phyloP scores from a whole-genome alignment of 2,113 vertebrate species.

The Tympanuchus pallidicinctus region DNA sequence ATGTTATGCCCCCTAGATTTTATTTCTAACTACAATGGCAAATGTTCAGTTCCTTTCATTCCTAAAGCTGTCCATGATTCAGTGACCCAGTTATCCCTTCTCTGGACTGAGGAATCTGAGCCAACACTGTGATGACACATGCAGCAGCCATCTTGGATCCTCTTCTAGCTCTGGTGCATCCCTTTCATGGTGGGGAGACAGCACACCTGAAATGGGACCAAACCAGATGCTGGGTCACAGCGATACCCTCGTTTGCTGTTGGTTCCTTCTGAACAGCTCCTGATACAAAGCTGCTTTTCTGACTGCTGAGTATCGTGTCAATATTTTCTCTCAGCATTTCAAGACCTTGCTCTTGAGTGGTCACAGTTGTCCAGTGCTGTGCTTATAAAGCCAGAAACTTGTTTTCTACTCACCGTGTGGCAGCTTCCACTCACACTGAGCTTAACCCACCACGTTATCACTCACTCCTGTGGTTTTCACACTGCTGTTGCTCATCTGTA shows the following conservation, averaged over 20 bases:
- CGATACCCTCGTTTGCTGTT: neutral
- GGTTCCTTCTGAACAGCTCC: neutral
- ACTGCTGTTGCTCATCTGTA: neutral
- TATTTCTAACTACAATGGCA: neutral
- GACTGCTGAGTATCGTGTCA: neutral
- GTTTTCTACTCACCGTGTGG: neutral
- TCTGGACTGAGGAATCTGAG: neutral
- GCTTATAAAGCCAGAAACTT: neutral
- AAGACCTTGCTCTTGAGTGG: neutral
- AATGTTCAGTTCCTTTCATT: neutral
- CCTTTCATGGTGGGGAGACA: neutral
- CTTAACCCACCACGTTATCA: neutral
- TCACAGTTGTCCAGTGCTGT: neutral
- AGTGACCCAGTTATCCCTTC: neutral
- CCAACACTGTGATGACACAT: neutral
- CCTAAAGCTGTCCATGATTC: neutral
- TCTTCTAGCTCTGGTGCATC: neutral
- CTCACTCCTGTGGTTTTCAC: neutral
- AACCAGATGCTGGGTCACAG: neutral
- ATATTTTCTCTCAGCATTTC: neutral
- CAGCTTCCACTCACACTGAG: neutral
- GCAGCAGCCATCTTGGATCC: neutral
- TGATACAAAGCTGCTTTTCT: neutral
- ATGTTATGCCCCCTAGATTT: neutral
- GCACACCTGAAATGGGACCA: neutral